Base-by-base conservation (phyloP, 2,113 vertebrate species). In the Neogobius melanostomus region DNA sequence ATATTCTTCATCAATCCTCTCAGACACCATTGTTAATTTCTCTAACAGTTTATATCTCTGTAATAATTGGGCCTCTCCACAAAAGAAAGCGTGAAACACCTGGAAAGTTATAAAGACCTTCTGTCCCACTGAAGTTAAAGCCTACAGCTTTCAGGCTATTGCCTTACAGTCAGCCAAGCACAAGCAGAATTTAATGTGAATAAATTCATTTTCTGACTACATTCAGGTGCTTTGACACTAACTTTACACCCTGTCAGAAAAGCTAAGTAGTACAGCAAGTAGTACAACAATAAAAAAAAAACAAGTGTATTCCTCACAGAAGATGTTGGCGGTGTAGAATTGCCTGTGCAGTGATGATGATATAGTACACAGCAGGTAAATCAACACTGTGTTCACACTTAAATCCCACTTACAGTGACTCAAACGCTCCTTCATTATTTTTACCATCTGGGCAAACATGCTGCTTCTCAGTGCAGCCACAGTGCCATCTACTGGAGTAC, bases 401-500 rank as follows among this genome's bases (percentile, higher is more conserved):
- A 73, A n/a, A 49, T 49, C 51, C 67, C n/a, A 46, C 56, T 46
- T 28, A 5, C 42, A 54, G 36, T 21, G 56, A 15, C 51, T 10
- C 43, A 46, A 53, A 28, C 53, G 71, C 44, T 14, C 43, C 51
- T 64, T 68, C 21, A 52, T 72, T 49, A 50, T 64, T 59, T 50
- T 64, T 56, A 69, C 73, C 75, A 76, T 82, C 74, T 82, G 68
- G 66, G 71, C 15, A 72, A 71, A 75, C n/a, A 48, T 21, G 15
- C 21, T 45, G 44, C 45, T 76, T 16, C 68, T 75, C 66, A 50
- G 75, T 76, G 83, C 60, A 81, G 72, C 86, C 68, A 66, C 53
- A 81, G 61, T 80, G 0, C 89, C 89, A 89, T 83, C 90, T 90
- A 72, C 67, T 88, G 90, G 87, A 68, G 21, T 10, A 48, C 43